These are phyloP conservation scores for Pachyseris speciosa DNA, from an alignment of 64 coral and sea anemone genomes.

Conservation along the genomic window DNA sequence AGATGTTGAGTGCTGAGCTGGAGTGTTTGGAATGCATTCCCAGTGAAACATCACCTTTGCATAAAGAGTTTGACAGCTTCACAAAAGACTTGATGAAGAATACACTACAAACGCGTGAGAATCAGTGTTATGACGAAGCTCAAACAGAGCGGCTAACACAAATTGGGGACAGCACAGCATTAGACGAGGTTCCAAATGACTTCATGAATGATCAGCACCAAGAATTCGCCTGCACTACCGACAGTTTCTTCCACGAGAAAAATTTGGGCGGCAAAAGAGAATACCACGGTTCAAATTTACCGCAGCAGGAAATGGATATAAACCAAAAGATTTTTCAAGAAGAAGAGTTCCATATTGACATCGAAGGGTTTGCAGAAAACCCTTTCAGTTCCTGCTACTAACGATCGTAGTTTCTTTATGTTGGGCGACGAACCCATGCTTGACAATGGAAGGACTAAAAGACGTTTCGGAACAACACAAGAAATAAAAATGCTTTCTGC, in stretches of 20 bases:
- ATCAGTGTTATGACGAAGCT: background rate
- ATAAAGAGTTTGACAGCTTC: background rate
- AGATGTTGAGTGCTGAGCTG: background rate
- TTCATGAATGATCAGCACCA: background rate
- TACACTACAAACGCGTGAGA: background rate
- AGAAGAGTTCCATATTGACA: background rate
- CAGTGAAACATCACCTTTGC: background rate
- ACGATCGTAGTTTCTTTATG: background rate
- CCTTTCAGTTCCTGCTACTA: background rate
- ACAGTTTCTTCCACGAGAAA: background rate
- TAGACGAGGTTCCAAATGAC: background rate
- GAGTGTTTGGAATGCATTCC: slow-evolving; percentile 6
- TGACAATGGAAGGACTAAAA: too few species aligned
- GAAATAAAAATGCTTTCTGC: background rate
- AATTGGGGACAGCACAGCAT: background rate
- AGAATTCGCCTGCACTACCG: background rate
- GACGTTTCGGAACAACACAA: background rate
- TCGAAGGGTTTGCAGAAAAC: background rate
- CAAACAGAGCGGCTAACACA: background rate
- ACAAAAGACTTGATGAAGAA: background rate
- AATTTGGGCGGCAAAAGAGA: background rate
- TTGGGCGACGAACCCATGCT: background rate
- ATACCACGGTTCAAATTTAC: background rate
- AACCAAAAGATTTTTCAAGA: background rate
- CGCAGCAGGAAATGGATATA: background rate